These are phyloP conservation scores for Macroglossus sobrinus DNA, from an alignment of 2,113 vertebrate species.

Conservation along the genomic window DNA sequence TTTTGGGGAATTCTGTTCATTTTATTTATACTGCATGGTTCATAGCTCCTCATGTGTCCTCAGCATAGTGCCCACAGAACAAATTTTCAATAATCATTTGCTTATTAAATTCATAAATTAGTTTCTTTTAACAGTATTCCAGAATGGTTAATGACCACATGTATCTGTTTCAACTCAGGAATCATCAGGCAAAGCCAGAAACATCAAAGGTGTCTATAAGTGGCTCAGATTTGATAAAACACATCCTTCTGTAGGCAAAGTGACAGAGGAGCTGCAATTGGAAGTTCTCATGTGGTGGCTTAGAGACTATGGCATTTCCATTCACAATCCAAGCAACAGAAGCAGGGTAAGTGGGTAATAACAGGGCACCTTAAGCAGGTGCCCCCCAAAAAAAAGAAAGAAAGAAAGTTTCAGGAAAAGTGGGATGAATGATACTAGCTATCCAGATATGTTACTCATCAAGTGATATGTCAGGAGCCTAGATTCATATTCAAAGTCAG, in stretches of 20 bases:
- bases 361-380: neutral
- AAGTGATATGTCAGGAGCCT: neutral
- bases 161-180: neutral
- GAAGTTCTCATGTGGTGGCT: neutral
- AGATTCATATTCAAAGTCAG: neutral
- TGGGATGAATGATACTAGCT: neutral
- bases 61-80: neutral
- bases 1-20: neutral
- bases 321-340: neutral
- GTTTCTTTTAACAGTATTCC: neutral
- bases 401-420: neutral
- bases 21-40: neutral
- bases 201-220: neutral
- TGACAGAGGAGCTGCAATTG: neutral
- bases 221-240: neutral
- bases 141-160: neutral
- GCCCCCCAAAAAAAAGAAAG: neutral
- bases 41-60: too few species aligned
- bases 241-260: neutral
- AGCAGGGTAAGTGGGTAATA: neutral
- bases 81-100: neutral
- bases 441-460: neutral
- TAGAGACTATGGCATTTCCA: neutral
- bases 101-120: constrained; percentile 5
- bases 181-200: neutral